Evolutionary conservation across 2,888 invertebrate genomes (phyloP), one percentile per base, ranked within the genome.

Genomic region (Hoplodrina ambigua): DNA sequence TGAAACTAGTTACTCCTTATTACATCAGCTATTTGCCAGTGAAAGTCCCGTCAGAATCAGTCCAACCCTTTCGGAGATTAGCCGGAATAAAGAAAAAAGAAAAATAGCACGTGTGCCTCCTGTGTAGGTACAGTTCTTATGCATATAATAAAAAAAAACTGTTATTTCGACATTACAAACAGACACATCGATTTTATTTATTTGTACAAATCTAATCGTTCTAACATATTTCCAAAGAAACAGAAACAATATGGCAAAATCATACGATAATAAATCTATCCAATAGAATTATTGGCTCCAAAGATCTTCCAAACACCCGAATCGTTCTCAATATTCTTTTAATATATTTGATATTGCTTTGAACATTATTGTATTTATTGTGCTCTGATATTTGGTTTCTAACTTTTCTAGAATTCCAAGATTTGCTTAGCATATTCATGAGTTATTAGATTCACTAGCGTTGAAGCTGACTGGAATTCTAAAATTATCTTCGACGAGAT

Each of bases 351-450:
- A 46, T n/a, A 62, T 37, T 78, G 6, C 17, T 55, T 55, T 37
- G 19, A 64, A 37, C 44, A 33, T 10, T 33, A n/a, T 49, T 37
- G 44, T 55, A 41, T 59, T 72, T 72, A 37, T 25, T 37, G 49
- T 17, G 15, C 2, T 15, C 63, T 54, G 63, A 50, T 73, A 25
- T 55, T 59, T 54, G 53, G 53, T 77, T 65, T 30, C 19, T 71
- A 56, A 62, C 19, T 67, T 68, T 62, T 67, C 56, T 54, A 65
- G 37, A 70, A 78, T 52, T 63, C 11, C 55, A 72, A 81, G 56
- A 71, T 69, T 69, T 84, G 60, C 67, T 83, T 83, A 81, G 56
- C 67, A 83, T 83, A 76, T 76, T 83, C 70, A 77, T 83, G 72
- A 73, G 54, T 73, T 65, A 73, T 69, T 58, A 68, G 50, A 44